These are phyloP conservation scores for Thalassoma bifasciatum DNA, from an alignment of 2,113 vertebrate species.

Conservation along the genomic window DNA sequence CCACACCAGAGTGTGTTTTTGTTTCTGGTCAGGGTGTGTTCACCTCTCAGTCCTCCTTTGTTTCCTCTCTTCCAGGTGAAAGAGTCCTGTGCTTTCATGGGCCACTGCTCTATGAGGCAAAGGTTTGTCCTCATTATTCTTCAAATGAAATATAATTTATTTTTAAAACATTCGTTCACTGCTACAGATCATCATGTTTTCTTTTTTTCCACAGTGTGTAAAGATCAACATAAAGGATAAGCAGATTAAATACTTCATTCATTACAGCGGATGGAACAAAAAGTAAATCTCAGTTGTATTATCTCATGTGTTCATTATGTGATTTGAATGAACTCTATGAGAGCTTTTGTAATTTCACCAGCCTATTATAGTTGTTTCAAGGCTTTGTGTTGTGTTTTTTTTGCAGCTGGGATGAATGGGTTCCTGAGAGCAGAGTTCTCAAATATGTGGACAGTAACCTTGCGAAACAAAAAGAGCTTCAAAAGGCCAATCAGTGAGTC, in stretches of 20 bases:
- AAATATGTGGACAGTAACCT: slow-evolving; percentile 99
- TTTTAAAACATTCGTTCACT: background rate
- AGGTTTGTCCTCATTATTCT: slow-evolving; percentile 82
- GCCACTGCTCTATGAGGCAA: slow-evolving; percentile 98
- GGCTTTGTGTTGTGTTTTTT: background rate
- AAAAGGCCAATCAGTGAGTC: slow-evolving; percentile 99
- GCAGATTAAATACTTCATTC: slow-evolving; percentile 99
- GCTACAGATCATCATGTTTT: slow-evolving; percentile 4
- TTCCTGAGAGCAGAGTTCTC: slow-evolving; percentile 99
- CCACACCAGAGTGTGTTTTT: background rate
- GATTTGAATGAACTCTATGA: background rate
- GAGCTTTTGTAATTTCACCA: background rate
- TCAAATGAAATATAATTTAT: background rate
- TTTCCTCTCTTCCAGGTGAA: slow-evolving; percentile 87
- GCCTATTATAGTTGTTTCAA: background rate
- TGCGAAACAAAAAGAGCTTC: slow-evolving; percentile 99
- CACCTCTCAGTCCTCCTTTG: background rate
- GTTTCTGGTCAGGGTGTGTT: no score
- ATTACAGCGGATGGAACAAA: slow-evolving; percentile 99
- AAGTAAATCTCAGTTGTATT: slow-evolving; percentile 85
- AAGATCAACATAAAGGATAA: slow-evolving; percentile 99
- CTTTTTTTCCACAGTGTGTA: slow-evolving; percentile 89
- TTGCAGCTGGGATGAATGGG: slow-evolving; percentile 99
- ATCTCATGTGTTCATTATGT: background rate
- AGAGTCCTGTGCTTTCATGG: slow-evolving; percentile 99